These are phyloP conservation scores for Sturnus vulgaris DNA, from an alignment of 2,113 vertebrate species.

Conservation along the genomic window DNA sequence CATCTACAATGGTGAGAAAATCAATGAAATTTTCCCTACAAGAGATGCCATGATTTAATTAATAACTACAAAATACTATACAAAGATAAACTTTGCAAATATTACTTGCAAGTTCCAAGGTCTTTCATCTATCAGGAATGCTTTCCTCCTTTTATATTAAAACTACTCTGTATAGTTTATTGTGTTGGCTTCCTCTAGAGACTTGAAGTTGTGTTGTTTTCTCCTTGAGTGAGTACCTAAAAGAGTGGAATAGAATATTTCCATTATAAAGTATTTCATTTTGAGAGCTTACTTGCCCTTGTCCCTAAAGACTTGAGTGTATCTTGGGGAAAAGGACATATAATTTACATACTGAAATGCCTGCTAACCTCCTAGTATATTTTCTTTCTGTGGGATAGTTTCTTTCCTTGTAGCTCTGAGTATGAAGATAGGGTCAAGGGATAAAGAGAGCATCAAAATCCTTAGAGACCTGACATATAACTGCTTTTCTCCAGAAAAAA, in stretches of 20 bases:
- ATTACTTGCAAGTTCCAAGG: background rate
- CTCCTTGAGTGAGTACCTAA: background rate
- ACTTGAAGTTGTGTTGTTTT: background rate
- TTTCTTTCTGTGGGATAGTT: background rate
- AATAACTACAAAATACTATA: background rate
- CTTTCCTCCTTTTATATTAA: slow-evolving; percentile 3
- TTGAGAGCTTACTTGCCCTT: background rate
- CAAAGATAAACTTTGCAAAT: background rate
- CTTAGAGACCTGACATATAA: background rate
- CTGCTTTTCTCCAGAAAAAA: background rate
- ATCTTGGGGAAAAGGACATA: background rate
- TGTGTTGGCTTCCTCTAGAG: slow-evolving; percentile 13
- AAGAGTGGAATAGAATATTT: background rate
- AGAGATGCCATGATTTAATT: slow-evolving; percentile 2
- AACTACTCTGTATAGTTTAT: background rate
- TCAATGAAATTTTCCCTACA: background rate
- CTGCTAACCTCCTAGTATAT: background rate
- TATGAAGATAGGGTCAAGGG: background rate
- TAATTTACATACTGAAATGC: background rate
- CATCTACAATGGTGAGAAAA: background rate
- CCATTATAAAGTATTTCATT: slow-evolving; percentile 7
- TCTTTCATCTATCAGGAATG: background rate
- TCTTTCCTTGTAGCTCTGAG: background rate
- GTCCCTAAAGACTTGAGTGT: background rate
- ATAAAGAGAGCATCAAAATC: background rate